phyloP scores from a whole-genome alignment of 2,797 vertebrate genomes.

The Cirrhinus mrigala region DNA sequence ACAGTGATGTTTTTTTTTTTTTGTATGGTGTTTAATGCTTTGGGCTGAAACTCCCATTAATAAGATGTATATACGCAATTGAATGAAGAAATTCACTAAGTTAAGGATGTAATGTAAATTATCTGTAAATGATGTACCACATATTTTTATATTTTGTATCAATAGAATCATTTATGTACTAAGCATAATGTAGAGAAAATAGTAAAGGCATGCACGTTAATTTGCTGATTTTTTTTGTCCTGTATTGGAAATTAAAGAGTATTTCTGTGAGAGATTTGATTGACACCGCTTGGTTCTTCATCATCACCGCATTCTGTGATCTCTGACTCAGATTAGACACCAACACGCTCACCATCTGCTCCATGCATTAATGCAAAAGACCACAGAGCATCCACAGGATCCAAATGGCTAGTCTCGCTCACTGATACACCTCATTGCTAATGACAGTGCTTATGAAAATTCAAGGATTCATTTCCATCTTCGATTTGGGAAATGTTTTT shows the following conservation, averaged over 20 bases:
- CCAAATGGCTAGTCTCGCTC: constrained; percentile 58
- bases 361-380: constrained; percentile 69
- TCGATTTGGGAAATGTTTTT: background rate
- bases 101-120: constrained; percentile 98
- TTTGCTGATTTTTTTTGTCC: constrained; percentile 77
- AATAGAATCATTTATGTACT: constrained; percentile 95
- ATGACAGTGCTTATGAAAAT: constrained; percentile 49
- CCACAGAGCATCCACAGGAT: constrained; percentile 57
- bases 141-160: constrained; percentile 99
- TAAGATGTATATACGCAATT: constrained; percentile 80
- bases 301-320: constrained; percentile 56
- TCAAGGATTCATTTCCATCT: constrained; percentile 22
- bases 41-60: constrained; percentile 69
- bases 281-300: constrained; percentile 61
- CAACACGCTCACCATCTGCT: constrained; percentile 66
- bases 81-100: constrained; percentile 87
- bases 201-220: constrained; percentile 79
- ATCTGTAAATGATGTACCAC: constrained; percentile 98
- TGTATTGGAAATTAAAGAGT: constrained; percentile 81
- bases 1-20: constrained; percentile 48
- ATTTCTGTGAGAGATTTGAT: constrained; percentile 73
- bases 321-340: constrained; percentile 41
- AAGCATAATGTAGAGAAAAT: constrained; percentile 80
- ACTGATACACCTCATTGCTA: constrained; percentile 41
- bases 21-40: constrained; percentile 69